phyloP scores from a whole-genome alignment of 2,113 vertebrate species.

The Heterocephalus glaber region DNA sequence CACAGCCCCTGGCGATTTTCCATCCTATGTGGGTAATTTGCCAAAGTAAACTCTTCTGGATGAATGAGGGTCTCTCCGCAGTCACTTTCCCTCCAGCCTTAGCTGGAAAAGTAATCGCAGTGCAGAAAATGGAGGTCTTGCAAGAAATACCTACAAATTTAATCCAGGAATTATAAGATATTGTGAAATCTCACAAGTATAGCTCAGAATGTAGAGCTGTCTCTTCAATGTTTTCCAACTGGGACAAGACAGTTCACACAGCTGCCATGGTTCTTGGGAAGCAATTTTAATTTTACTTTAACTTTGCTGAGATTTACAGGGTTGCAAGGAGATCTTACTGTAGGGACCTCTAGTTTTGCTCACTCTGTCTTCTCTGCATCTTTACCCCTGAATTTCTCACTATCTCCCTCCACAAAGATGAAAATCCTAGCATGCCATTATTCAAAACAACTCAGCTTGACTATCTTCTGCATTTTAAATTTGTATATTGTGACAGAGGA shows the following conservation, averaged over 20 bases:
- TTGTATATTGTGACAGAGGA: background rate
- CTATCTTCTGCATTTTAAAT: background rate
- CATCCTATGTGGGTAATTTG: constrained; percentile 48
- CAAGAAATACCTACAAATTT: background rate
- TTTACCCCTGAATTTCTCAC: background rate
- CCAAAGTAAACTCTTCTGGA: constrained; percentile 58
- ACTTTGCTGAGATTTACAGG: background rate
- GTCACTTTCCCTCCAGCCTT: background rate
- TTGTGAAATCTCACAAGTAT: background rate
- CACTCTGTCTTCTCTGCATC: background rate
- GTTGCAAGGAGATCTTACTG: background rate
- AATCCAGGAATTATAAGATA: background rate
- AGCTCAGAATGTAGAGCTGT: fast-evolving
- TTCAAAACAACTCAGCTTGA: background rate
- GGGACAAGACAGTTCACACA: background rate
- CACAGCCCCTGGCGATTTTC: constrained; percentile 36
- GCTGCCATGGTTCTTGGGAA: background rate
- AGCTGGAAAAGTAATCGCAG: background rate
- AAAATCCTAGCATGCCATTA: background rate
- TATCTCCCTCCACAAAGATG: background rate
- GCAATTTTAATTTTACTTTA: background rate
- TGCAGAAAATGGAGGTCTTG: background rate
- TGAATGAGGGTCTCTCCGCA: constrained; percentile 21
- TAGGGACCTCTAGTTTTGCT: background rate
- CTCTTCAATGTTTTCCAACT: background rate